Evolutionary conservation across 2,113 vertebrate species (phyloP).

Genomic region (Symphodus melops): DNA sequence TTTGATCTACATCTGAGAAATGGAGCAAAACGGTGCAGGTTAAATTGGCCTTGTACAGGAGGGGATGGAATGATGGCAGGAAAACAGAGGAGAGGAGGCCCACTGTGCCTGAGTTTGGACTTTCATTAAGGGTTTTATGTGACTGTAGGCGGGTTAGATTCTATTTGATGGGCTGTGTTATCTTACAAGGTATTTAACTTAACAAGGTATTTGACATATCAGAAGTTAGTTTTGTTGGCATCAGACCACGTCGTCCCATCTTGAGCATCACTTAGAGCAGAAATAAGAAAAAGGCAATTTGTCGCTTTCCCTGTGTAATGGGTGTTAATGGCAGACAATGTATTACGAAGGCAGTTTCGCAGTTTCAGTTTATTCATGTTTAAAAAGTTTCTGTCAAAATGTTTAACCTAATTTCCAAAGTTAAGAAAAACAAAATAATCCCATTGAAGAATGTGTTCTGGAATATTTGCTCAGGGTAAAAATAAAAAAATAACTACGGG

Average conservation of each 20-base stretch:
- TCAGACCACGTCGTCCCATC: not conserved
- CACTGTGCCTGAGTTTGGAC: conserved; percentile 10
- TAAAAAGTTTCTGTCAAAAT: no score
- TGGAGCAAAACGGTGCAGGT: conserved; percentile 60
- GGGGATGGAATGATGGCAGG: conserved; percentile 26
- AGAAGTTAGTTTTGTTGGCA: not conserved
- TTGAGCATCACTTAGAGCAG: conserved; percentile 1
- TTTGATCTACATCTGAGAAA: conserved; percentile 83
- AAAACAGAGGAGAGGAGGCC: conserved; percentile 21
- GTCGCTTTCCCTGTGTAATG: no score
- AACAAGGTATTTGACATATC: not conserved
- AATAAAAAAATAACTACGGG: no score
- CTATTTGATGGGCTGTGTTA: not conserved
- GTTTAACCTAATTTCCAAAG: no score
- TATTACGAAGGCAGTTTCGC: not conserved
- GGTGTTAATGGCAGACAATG: not conserved
- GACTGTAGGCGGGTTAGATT: not conserved
- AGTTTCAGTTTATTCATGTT: no score
- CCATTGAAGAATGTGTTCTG: no score
- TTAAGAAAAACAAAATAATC: no score
- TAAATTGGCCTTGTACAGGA: conserved; percentile 77
- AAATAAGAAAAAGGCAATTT: no score
- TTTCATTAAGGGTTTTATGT: conserved; percentile 25
- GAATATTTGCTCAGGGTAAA: no score
- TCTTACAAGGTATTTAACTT: not conserved